Percentiles rank a stretch among this genome's conserved stretches.
These are phyloP conservation scores for Oryzias curvinotus DNA, from an alignment of 2,113 vertebrate genomes.

Conservation along the genomic window DNA sequence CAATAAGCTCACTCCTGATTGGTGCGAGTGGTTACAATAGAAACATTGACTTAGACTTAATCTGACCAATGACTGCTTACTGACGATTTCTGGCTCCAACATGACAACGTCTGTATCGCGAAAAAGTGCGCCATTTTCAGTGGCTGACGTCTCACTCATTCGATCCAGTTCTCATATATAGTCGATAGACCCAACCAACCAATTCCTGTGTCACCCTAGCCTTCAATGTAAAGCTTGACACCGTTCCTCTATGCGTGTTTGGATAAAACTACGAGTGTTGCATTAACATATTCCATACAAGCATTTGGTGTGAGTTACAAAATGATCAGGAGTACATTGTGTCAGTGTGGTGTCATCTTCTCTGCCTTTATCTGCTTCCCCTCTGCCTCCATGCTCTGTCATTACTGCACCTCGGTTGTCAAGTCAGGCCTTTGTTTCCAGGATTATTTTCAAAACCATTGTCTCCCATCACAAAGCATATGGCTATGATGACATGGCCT, in stretches of 20 bases:
- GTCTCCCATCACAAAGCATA: constrained; percentile 60
- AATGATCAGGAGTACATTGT: constrained; percentile 52
- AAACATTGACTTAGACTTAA: too few species aligned
- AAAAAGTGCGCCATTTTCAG: too few species aligned
- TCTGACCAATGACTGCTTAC: too few species aligned
- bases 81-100: too few species aligned
- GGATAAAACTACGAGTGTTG: constrained; percentile 15
- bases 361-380: constrained; percentile 45
- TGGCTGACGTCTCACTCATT: too few species aligned
- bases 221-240: constrained; percentile 14
- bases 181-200: background rate
- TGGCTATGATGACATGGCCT: constrained; percentile 45
- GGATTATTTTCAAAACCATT: constrained; percentile 64
- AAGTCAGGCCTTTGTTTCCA: constrained; percentile 55
- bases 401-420: constrained; percentile 49
- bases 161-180: too few species aligned
- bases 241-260: background rate
- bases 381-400: constrained; percentile 28
- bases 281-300: constrained; percentile 41
- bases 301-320: constrained; percentile 40
- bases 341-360: constrained; percentile 60
- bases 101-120: too few species aligned
- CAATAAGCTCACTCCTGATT: too few species aligned
- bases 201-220: constrained; percentile 19
- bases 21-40: too few species aligned